A percentile compares a stretch with the other conserved stretches of the same genome.
phyloP scores from a whole-genome alignment of 2,888 invertebrate species.

The Tholera decimalis region DNA sequence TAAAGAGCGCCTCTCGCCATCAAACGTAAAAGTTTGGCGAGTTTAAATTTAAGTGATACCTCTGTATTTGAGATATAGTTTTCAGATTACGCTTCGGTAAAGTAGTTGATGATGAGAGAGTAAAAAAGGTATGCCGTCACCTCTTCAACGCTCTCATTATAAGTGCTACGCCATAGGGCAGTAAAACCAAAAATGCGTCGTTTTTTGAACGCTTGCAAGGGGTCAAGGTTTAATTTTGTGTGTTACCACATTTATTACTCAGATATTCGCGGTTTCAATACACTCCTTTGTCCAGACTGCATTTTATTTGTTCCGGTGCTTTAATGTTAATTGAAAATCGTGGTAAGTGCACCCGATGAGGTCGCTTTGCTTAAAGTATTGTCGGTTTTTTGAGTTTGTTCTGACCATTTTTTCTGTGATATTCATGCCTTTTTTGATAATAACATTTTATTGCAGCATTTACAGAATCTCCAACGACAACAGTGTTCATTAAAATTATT shows the following conservation, averaged over 20 bases:
- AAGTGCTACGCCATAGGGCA: slow-evolving; percentile 52
- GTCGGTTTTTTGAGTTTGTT: slow-evolving; percentile 35
- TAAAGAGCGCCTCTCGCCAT: too few species aligned
- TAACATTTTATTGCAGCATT: too few species aligned
- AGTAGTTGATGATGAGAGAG: slow-evolving; percentile 23
- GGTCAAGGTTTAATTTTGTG: slow-evolving; percentile 69
- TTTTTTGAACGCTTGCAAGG: slow-evolving; percentile 49
- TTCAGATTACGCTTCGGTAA: slow-evolving; percentile 22
- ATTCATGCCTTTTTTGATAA: too few species aligned
- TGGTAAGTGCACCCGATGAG: slow-evolving; percentile 75
- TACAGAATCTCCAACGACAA: background rate
- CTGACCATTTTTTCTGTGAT: slow-evolving; percentile 10
- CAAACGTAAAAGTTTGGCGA: too few species aligned
- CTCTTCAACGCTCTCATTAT: slow-evolving; percentile 50
- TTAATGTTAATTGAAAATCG: slow-evolving; percentile 82
- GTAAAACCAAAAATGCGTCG: slow-evolving; percentile 57
- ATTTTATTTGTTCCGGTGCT: slow-evolving; percentile 82
- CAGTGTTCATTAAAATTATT: slow-evolving; percentile 20
- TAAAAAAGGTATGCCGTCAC: slow-evolving; percentile 19
- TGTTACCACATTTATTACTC: slow-evolving; percentile 73
- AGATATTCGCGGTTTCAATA: slow-evolving; percentile 77
- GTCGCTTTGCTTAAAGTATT: slow-evolving; percentile 68
- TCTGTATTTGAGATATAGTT: slow-evolving; percentile 10
- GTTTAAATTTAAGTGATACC: too few species aligned
- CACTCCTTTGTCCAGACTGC: slow-evolving; percentile 77